Evolutionary conservation across 2,113 vertebrate genomes (phyloP).

Genomic region (Campylomormyrus tamandua): DNA sequence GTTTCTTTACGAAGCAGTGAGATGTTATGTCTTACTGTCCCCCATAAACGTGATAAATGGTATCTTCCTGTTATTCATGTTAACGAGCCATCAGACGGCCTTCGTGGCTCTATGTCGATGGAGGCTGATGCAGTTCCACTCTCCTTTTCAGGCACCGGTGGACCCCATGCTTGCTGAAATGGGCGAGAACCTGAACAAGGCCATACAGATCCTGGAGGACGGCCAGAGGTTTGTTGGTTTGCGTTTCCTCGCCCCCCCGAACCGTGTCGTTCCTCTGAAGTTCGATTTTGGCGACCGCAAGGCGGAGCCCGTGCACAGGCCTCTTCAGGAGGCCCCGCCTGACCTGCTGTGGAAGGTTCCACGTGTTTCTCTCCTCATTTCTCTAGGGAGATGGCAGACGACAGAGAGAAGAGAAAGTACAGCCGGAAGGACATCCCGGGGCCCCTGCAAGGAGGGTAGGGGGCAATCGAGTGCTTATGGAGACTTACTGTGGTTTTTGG

Average conservation of each 20-base stretch:
- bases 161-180: conserved; percentile 81
- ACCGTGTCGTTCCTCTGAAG: neutral
- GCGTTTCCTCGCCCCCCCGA: neutral
- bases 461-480: neutral
- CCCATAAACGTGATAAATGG: neutral
- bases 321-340: neutral
- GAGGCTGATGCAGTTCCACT: neutral
- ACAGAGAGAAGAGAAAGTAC: conserved; percentile 57
- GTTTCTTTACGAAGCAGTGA: neutral
- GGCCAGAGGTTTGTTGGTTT: conserved; percentile 62
- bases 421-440: conserved; percentile 79
- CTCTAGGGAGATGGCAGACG: conserved; percentile 64
- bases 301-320: neutral
- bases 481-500: neutral
- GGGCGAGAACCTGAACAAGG: conserved; percentile 84
- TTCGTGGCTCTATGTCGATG: neutral
- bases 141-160: conserved; percentile 57
- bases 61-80: neutral
- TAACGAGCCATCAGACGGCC: neutral
- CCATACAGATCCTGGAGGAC: conserved; percentile 83
- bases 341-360: neutral
- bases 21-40: neutral
- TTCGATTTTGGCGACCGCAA: neutral
- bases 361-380: conserved; percentile 32
- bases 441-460: conserved; percentile 70